Evolutionary conservation across 2,888 invertebrate genomes (phyloP), one percentile per base, ranked within the genome.

Genomic region (Apamea sordens): DNA sequence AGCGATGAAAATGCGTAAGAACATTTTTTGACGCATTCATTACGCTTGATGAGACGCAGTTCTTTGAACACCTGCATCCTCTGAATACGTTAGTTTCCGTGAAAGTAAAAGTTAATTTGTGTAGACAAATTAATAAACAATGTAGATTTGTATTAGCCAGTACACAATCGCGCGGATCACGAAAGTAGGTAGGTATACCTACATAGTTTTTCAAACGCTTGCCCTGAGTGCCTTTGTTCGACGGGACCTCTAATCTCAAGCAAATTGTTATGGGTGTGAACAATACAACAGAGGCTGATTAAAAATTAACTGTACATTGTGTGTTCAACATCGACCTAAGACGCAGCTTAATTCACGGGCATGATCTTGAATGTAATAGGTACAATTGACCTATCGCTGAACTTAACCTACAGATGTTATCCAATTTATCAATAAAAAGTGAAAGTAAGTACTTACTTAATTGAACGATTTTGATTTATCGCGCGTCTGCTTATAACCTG

Each of bases 401-500:
- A 15, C 56, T 53, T 61, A 44, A 44, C 28, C 21, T 13, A 41
- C 15, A 18, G 28, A 36, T 59, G 18, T 56, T 36, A 61, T 47
- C 21, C 6, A 64, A 78, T 28, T 36, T 61, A 53, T 53, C 18
- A 81, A 71, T 56, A 44, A 18, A 67, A 70, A 71, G 84, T 61
- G 70, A 84, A 81, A 83, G 83, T 47, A 63, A 5, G n/a, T 24
- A 71, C 1, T 5, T n/a, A 67, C 59, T 2, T 65, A 63, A 21
- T 76, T 59, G 7, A 75, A 50, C 1, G 18, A n/a, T 73, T 73
- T 53, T 82, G 61, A 73, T 75, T 79, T 75, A 82, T 75, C 21
- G 56, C 59, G 21, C 28, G 7, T 47, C n/a, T 80, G 24, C 18
- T 53, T 82, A 63, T 5, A 28, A 5, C 44, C 2, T 15, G 28